These are phyloP conservation scores for Callipepla squamata DNA, from an alignment of 2,113 vertebrate species.

Conservation along the genomic window DNA sequence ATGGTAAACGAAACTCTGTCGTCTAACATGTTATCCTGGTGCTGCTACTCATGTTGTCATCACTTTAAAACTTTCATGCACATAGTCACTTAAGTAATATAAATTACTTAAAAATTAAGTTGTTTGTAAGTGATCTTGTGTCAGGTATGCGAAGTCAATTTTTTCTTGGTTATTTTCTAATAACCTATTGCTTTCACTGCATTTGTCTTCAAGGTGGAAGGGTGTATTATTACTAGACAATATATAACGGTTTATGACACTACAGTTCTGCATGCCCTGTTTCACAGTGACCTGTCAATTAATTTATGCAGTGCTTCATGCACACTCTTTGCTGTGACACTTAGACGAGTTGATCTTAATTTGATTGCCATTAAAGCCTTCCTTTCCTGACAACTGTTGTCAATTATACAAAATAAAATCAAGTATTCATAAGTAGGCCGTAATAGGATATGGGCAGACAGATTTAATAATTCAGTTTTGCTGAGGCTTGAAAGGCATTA, in stretches of 20 bases:
- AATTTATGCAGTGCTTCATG: constrained; percentile 73
- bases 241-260: constrained; percentile 70
- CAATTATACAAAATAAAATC: constrained; percentile 96
- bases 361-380: constrained; percentile 80
- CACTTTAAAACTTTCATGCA: constrained; percentile 49
- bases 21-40: neutral
- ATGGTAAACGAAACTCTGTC: constrained; percentile 43
- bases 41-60: constrained; percentile 56
- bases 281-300: constrained; percentile 66
- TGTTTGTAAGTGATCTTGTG: constrained; percentile 40
- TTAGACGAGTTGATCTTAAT: constrained; percentile 80
- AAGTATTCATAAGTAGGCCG: constrained; percentile 94
- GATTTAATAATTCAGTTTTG: constrained; percentile 97
- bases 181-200: constrained; percentile 29
- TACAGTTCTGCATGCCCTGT: constrained; percentile 58
- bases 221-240: constrained; percentile 55
- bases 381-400: constrained; percentile 87
- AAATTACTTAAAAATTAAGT: constrained; percentile 79
- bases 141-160: constrained; percentile 38
- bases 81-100: constrained; percentile 37
- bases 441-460: constrained; percentile 89
- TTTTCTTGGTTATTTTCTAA: constrained; percentile 33
- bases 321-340: constrained; percentile 70
- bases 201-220: neutral
- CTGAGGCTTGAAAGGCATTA: constrained; percentile 83